phyloP scores from a whole-genome alignment of 2,888 invertebrate genomes.

The Eucriotettix oculatus region DNA sequence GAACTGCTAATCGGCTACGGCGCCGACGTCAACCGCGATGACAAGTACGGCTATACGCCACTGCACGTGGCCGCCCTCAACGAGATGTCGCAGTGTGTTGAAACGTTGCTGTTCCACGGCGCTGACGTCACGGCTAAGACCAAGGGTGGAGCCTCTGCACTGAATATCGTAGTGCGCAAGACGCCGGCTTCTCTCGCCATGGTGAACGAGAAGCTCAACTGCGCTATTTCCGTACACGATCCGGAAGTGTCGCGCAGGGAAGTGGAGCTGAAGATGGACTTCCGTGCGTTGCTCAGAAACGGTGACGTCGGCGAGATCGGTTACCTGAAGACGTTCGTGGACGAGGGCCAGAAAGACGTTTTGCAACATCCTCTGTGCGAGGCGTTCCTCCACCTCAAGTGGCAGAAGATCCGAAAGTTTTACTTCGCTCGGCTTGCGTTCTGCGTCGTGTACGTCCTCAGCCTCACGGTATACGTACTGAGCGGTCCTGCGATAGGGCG shows the following conservation, averaged over 20 bases:
- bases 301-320: constrained; percentile 72
- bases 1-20: constrained; percentile 64
- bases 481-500: constrained; percentile 58
- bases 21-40: constrained; percentile 67
- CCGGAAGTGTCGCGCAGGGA: constrained; percentile 39
- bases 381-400: constrained; percentile 72
- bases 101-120: constrained; percentile 65
- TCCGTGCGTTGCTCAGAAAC: constrained; percentile 64
- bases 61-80: constrained; percentile 73
- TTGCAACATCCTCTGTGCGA: constrained; percentile 74
- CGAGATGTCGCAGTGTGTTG: constrained; percentile 69
- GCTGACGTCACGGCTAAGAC: constrained; percentile 81
- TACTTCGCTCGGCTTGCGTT: constrained; percentile 64
- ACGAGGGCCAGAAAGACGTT: constrained; percentile 77
- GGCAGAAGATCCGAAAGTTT: constrained; percentile 80
- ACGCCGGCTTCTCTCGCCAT: constrained; percentile 72
- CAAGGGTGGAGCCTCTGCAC: constrained; percentile 69
- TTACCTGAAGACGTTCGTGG: constrained; percentile 71
- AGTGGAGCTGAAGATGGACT: constrained; percentile 66
- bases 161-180: constrained; percentile 71
- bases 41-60: constrained; percentile 72
- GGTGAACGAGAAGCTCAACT: constrained; percentile 65
- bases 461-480: constrained; percentile 64
- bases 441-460: constrained; percentile 62
- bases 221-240: constrained; percentile 37